Evolutionary conservation across 2,888 invertebrate genomes (phyloP).

Genomic region (Drosophila tripunctata): DNA sequence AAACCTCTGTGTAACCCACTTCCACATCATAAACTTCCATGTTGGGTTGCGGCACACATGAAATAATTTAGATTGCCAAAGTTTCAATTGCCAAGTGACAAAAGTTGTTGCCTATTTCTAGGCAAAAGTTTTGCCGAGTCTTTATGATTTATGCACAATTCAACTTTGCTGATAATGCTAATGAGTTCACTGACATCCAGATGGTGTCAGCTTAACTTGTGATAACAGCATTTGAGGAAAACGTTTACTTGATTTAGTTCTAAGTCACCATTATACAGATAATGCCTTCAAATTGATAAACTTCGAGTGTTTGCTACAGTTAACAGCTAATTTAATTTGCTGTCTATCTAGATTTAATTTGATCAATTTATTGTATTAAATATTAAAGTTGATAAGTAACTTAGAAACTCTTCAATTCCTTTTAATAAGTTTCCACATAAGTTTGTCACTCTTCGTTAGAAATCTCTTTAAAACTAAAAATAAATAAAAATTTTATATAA

Average conservation of each 20-base stretch:
- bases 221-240: not conserved
- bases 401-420: too few relatives aligned
- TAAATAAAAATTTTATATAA: not conserved
- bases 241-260: not conserved
- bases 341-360: too few relatives aligned
- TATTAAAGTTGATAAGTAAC: not conserved
- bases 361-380: not conserved
- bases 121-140: constrained; percentile 28
- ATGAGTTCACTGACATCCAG: constrained; percentile 38
- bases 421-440: too few relatives aligned
- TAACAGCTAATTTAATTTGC: not conserved
- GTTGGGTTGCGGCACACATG: not conserved
- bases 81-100: constrained; percentile 65
- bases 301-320: not conserved
- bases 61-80: constrained; percentile 60
- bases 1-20: not conserved
- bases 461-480: too few relatives aligned
- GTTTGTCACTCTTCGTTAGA: not conserved
- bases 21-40: constrained; percentile 14
- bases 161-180: constrained; percentile 41
- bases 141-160: constrained; percentile 58
- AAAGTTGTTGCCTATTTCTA: constrained; percentile 55
- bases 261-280: not conserved
- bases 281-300: not conserved
- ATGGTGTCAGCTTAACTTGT: constrained; percentile 18